Evolutionary conservation across 1,140 invertebrate genomes (phyloP), one percentile per base, ranked within the genome.

Genomic region (Papilio polytes): DNA sequence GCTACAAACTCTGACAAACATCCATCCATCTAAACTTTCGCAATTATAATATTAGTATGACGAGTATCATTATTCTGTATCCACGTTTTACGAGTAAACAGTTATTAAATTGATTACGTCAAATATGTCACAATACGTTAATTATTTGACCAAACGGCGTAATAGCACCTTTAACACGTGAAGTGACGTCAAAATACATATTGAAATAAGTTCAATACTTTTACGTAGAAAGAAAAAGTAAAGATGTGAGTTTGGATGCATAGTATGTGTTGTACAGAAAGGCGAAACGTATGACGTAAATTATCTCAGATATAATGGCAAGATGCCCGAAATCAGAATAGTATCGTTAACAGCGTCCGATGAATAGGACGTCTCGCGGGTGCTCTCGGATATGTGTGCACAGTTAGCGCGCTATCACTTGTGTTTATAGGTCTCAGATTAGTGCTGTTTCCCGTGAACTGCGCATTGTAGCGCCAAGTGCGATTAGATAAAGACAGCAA

Each of bases 241-340:
- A 78, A 78, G 31, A 59, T 31, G 76, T 59, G 53, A 12, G 74
- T 76, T 51, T 36, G 74, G 31, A 51, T 46, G 72, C 80, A 56
- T 51, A 78, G 51, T 56, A 59, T 63, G 53, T 20, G 22, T 41
- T 59, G 18, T 31, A 63, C 48, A 0, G 46, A 48, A 51, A 51
- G 26, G 56, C 26, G 20, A 56, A 53, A 53, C 41, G 46, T 73
- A 74, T 87, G 86, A 86, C 86, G 86, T 88, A 80, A 79, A 66
- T 41, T 26, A 78, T 80, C 74, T 36, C 44, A 80, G 74, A 76
- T 81, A 82, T 80, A 73, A 86, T 87, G 89, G 88, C 89, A 88
- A 53, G 66, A 22, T 88, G 87, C 88, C 88, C 83, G 80, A 88
- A 87, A 83, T 80, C 85, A 82, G 82, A 56, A 77, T 85, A 87